Conservation (phyloP, 2,888 invertebrate species). For the Chloroclystis v-ata region DNA sequence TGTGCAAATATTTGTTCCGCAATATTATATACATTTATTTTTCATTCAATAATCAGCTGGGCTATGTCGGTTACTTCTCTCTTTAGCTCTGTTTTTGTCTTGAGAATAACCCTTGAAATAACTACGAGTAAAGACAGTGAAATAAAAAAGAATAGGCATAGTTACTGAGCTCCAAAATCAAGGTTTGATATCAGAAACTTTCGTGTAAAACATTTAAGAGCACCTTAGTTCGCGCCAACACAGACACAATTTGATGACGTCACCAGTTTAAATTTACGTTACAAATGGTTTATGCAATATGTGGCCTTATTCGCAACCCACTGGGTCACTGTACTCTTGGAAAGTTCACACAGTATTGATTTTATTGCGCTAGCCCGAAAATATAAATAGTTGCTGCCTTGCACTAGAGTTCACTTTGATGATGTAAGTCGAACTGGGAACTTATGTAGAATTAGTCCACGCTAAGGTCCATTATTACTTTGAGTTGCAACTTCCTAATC, state of each 20-base stretch:
- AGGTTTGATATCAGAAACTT: too few species aligned
- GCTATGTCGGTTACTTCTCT: too few species aligned
- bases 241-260: not conserved
- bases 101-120: too few species aligned
- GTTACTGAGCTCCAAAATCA: too few species aligned
- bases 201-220: not conserved
- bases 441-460: not conserved
- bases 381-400: slow-evolving; percentile 61
- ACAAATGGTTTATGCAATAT: slow-evolving; percentile 58
- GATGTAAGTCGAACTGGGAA: not conserved
- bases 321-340: slow-evolving; percentile 73
- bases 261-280: slow-evolving; percentile 40
- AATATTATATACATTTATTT: too few species aligned
- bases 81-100: too few species aligned
- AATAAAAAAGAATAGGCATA: too few species aligned
- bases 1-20: too few species aligned
- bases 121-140: too few species aligned
- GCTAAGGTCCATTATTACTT: not conserved
- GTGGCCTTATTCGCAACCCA: slow-evolving; percentile 63
- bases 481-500: not conserved
- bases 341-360: slow-evolving; percentile 77
- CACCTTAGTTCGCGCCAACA: not conserved
- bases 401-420: slow-evolving; percentile 25
- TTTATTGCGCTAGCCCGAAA: slow-evolving; percentile 76
- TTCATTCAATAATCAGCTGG: too few species aligned